Percentiles rank a stretch among this genome's conserved stretches.
phyloP scores from a whole-genome alignment of 2,113 vertebrate genomes.

The Siniperca chuatsi region DNA sequence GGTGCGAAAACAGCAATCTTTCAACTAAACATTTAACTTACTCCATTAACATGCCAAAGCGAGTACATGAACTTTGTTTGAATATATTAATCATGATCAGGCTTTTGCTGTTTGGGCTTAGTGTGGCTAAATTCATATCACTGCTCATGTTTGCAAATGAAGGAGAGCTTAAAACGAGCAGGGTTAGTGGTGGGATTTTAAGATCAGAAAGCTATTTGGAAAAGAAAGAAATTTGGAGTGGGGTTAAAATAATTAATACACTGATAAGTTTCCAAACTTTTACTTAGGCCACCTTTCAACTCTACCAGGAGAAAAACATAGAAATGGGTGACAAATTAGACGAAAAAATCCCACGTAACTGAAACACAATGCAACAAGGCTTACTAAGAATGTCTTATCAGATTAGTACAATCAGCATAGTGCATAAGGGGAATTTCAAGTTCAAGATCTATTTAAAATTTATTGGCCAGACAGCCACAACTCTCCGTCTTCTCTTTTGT shows the following conservation, averaged over 20 bases:
- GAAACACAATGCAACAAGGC: not conserved
- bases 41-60: not conserved
- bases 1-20: too few species aligned
- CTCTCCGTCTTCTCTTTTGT: not conserved
- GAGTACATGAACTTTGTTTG: not conserved
- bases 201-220: not conserved
- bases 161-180: not conserved
- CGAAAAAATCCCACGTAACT: too few species aligned
- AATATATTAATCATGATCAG: slow-evolving; percentile 13
- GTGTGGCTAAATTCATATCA: not conserved
- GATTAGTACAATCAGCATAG: not conserved
- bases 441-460: not conserved
- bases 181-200: not conserved
- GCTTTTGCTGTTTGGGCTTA: not conserved
- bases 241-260: not conserved
- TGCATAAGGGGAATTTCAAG: not conserved
- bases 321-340: not conserved
- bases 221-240: not conserved
- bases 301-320: not conserved
- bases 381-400: not conserved
- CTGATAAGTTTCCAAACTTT: not conserved
- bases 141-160: not conserved
- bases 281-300: not conserved
- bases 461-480: not conserved
- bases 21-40: not conserved